Conservation (phyloP, 2,797 vertebrate species). For the Lepus oiostolus region DNA sequence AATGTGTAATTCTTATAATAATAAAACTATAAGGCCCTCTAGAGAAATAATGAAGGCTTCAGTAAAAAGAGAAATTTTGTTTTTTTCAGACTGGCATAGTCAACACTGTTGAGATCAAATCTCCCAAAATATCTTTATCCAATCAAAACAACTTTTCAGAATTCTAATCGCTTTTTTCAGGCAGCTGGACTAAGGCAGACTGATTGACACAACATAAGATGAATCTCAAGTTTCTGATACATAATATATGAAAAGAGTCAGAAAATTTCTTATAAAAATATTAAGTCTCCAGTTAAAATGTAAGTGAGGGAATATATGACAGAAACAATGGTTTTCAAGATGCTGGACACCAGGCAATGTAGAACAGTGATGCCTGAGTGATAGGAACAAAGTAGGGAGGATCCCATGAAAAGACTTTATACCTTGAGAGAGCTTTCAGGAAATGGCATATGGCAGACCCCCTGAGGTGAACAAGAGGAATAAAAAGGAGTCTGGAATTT, state of each 20-base stretch:
- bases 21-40: neutral
- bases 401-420: neutral
- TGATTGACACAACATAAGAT: neutral
- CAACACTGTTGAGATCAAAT: neutral
- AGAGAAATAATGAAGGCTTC: neutral
- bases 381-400: neutral
- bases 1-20: neutral
- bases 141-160: constrained; percentile 43
- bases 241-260: neutral
- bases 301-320: neutral
- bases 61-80: neutral
- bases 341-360: neutral
- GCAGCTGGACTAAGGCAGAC: neutral
- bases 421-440: neutral
- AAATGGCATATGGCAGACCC: neutral
- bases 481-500: neutral
- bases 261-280: neutral
- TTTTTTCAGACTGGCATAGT: constrained; percentile 3
- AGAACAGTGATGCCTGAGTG: neutral
- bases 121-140: neutral
- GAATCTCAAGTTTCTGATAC: neutral
- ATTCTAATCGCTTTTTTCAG: neutral
- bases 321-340: neutral
- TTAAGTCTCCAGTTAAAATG: neutral
- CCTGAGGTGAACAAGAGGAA: neutral